Conservation (phyloP, 1,140 invertebrate genomes). For the Drosophila nebulosa region DNA sequence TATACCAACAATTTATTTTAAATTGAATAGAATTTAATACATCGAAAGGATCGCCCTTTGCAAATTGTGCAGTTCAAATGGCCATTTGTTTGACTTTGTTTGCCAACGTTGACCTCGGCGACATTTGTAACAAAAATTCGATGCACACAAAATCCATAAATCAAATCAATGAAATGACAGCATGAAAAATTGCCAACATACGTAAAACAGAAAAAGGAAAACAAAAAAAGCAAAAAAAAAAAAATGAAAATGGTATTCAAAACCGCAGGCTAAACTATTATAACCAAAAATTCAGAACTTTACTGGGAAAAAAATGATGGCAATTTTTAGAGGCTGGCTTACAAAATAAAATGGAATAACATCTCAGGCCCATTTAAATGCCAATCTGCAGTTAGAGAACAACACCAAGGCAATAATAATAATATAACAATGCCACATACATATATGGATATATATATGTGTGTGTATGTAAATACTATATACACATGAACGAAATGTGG, state of each 20-base stretch:
- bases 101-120: constrained; percentile 30
- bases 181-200: constrained; percentile 60
- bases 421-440: constrained; percentile 28
- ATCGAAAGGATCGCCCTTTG: constrained; percentile 21
- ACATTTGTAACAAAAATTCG: constrained; percentile 57
- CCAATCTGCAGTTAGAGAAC: constrained; percentile 50
- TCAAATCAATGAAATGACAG: constrained; percentile 73
- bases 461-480: constrained; percentile 11
- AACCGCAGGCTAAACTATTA: constrained; percentile 58
- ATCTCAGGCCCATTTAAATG: background rate
- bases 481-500: constrained; percentile 22
- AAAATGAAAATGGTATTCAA: constrained; percentile 23
- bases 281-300: constrained; percentile 4
- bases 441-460: background rate
- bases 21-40: background rate
- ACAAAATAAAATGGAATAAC: background rate
- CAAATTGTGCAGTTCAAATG: background rate
- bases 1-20: background rate
- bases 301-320: background rate
- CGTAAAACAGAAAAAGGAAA: constrained; percentile 24
- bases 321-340: background rate
- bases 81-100: constrained; percentile 10
- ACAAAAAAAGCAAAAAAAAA: background rate
- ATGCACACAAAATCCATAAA: constrained; percentile 59
- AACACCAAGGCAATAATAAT: constrained; percentile 41